phyloP scores from a whole-genome alignment of 1,140 invertebrate genomes.

The Drosophila mayri region DNA sequence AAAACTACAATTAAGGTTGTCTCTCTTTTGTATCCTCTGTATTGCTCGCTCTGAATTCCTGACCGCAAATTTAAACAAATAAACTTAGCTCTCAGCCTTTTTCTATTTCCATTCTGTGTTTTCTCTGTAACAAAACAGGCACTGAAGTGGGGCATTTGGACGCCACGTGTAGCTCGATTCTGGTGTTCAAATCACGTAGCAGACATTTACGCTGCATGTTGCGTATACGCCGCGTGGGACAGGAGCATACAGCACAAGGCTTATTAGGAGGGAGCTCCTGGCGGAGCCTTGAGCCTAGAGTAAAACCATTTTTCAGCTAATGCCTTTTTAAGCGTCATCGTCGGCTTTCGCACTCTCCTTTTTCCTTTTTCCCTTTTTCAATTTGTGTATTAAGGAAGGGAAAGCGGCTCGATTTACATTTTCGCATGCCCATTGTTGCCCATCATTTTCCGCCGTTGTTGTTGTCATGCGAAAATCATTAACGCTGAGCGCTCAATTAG shows the following conservation, averaged over 20 bases:
- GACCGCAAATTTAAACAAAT: background rate
- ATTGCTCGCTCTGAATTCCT: background rate
- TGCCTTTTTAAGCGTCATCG: slow-evolving; percentile 57
- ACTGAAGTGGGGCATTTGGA: slow-evolving; percentile 48
- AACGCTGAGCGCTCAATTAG: slow-evolving; percentile 64
- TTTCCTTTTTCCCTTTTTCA: slow-evolving; percentile 20
- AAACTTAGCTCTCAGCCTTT: background rate
- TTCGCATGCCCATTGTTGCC: slow-evolving; percentile 8
- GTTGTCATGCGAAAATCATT: slow-evolving; percentile 44
- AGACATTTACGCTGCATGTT: slow-evolving; percentile 73
- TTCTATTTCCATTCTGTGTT: background rate
- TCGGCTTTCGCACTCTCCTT: background rate
- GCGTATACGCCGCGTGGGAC: slow-evolving; percentile 73
- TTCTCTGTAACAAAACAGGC: slow-evolving; percentile 30
- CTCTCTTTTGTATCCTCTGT: background rate
- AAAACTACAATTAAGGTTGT: background rate
- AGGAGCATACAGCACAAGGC: slow-evolving; percentile 45
- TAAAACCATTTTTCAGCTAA: slow-evolving; percentile 47
- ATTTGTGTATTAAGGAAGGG: slow-evolving; percentile 21
- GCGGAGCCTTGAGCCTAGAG: background rate
- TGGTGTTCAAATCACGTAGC: slow-evolving; percentile 75
- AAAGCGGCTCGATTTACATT: slow-evolving; percentile 2
- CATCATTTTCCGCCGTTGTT: background rate
- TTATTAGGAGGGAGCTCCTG: slow-evolving; percentile 49
- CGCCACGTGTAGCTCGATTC: slow-evolving; percentile 61